These are phyloP conservation scores for Sceloporus tristichus DNA, from an alignment of 2,113 vertebrate genomes.

Conservation along the genomic window DNA sequence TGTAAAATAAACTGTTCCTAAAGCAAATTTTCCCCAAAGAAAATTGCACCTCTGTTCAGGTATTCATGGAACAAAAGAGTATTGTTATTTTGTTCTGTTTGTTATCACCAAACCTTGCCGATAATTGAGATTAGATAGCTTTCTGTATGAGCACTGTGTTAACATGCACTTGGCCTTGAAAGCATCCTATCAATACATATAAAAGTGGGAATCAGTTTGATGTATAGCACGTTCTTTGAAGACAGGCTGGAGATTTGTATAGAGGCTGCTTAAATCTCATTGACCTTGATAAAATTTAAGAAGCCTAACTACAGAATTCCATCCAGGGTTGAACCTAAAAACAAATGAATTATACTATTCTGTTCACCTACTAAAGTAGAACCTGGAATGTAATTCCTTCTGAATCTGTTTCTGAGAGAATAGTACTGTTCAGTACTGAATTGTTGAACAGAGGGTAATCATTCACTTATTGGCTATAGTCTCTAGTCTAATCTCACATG, in stretches of 20 bases:
- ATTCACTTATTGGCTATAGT: not conserved
- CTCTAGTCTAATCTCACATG: not conserved
- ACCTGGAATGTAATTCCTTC: not conserved
- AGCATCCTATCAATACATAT: slow-evolving; percentile 15
- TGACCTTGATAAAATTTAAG: slow-evolving; percentile 33
- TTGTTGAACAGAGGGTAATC: not conserved
- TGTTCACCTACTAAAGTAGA: not conserved
- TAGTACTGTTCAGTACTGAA: not conserved
- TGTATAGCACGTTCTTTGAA: not conserved
- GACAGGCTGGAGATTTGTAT: slow-evolving; percentile 1
- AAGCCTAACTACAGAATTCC: not conserved
- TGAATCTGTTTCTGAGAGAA: not conserved
- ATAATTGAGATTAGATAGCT: slow-evolving; percentile 7
- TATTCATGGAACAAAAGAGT: slow-evolving; percentile 60
- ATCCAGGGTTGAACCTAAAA: not conserved
- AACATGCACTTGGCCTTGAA: slow-evolving; percentile 48
- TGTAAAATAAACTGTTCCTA: slow-evolving; percentile 50
- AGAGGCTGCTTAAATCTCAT: not conserved
- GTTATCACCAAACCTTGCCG: slow-evolving; percentile 23
- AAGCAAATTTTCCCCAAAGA: slow-evolving; percentile 40
- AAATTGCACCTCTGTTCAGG: slow-evolving; percentile 33
- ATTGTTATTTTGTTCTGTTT: slow-evolving; percentile 67
- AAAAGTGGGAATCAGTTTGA: not conserved
- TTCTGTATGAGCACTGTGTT: not conserved
- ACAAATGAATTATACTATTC: fast-evolving